These are phyloP conservation scores for Monopterus albus DNA, from an alignment of 2,113 vertebrate genomes.

Conservation along the genomic window DNA sequence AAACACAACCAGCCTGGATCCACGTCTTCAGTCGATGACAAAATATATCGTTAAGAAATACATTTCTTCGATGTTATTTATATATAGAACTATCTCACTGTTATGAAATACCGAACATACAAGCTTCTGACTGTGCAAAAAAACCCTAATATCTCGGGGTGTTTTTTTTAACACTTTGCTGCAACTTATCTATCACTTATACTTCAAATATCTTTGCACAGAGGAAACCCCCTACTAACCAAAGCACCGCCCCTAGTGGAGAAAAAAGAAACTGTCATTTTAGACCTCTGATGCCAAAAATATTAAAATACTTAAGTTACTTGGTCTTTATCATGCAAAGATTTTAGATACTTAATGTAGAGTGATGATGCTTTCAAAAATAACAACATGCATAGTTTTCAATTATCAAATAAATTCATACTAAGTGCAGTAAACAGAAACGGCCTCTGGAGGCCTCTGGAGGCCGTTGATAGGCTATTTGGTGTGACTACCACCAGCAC, in stretches of 20 bases:
- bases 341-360: too few relatives aligned
- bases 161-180: neutral
- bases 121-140: fast-evolving
- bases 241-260: constrained; percentile 35
- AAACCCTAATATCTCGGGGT: fast-evolving
- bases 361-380: neutral
- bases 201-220: constrained; percentile 50
- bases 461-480: too few relatives aligned
- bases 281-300: neutral
- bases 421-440: too few relatives aligned
- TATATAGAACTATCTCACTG: fast-evolving
- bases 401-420: too few relatives aligned
- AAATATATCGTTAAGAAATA: fast-evolving
- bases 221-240: constrained; percentile 1
- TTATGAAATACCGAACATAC: fast-evolving
- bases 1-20: neutral
- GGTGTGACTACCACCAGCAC: too few relatives aligned
- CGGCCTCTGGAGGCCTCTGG: too few relatives aligned
- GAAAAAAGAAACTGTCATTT: neutral
- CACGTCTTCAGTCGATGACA: neutral
- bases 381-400: too few relatives aligned
- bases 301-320: neutral
- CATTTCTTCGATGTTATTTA: fast-evolving
- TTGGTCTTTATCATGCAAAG: neutral
- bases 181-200: constrained; percentile 3